Base-by-base conservation (phyloP, 2,888 invertebrate genomes). In the Trypoxylon attenuatum region DNA sequence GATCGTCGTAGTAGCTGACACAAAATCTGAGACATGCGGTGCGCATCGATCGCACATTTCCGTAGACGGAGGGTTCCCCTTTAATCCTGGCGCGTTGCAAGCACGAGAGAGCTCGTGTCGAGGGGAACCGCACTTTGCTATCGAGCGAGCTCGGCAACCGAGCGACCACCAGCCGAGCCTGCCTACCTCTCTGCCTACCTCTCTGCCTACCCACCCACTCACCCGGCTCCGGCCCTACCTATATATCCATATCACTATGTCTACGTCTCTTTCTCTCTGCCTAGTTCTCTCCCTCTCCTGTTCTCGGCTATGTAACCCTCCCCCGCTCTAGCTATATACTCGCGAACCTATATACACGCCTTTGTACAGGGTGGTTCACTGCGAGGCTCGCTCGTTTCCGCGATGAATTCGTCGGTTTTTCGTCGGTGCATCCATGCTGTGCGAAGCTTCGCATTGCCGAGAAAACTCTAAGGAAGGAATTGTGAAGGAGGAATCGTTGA, bases 71-170 rank as follows among this genome's bases (percentile, higher is more conserved):
- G 49, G 76, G 82, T 80, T 85, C 84, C 83, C 79, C 85, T 86
- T 86, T 85, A 86, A 86, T 81, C 82, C 76, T 81, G 80, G 83
- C 77, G 82, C 79, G 78, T 76, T 80, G 81, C 81, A 81, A 83
- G 81, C 79, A 80, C 78, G 82, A 81, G 82, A 81, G 82, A 84
- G 84, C 84, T 82, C 74, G 80, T 75, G 82, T 78, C 80, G 82
- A 82, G 84, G 82, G 82, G 80, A 81, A 83, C 79, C 82, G 79
- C 81, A 81, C 82, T 83, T 83, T 76, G 81, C 81, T 84, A 84
- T 84, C 82, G 85, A 86, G 84, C 85, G 84, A 77, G 77, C 74
- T 78, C 77, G 73, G 76, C 78, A 73, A 76, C 73, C 74, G 68
- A 77, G 62, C 77, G 77, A 76, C 81, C 79, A 77, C 76, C 77